Percentiles rank a stretch among this genome's conserved stretches.
Evolutionary conservation across 2,888 invertebrate genomes (phyloP).

Genomic region (Cetonia aurata): DNA sequence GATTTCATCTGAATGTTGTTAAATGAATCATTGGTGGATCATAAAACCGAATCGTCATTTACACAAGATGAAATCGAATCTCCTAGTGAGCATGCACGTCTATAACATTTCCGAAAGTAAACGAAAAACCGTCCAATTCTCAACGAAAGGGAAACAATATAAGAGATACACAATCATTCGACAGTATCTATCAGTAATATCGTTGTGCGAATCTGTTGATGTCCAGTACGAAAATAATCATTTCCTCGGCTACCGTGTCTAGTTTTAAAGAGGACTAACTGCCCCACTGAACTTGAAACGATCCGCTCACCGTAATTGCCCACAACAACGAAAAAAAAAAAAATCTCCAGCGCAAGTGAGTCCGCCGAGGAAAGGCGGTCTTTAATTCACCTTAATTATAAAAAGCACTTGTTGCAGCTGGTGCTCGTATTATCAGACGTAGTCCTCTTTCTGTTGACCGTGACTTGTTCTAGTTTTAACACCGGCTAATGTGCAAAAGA

Average conservation of each 20-base stretch:
- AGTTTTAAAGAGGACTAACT: conserved; percentile 34
- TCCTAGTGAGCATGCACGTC: background rate
- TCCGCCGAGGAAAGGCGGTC: conserved; percentile 41
- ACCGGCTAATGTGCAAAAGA: conserved; percentile 37
- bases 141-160: no score
- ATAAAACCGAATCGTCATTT: no score
- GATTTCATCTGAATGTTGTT: no score
- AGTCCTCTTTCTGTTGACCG: conserved; percentile 63
- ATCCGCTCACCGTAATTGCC: conserved; percentile 43
- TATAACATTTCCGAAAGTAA: no score
- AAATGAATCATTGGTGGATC: no score
- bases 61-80: background rate
- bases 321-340: background rate
- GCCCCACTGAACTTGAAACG: conserved; percentile 37
- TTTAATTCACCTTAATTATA: conserved; percentile 31
- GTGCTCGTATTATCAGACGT: conserved; percentile 43
- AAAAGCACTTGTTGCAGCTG: conserved; percentile 42
- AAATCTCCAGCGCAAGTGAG: conserved; percentile 36
- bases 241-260: conserved; percentile 12
- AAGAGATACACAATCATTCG: background rate
- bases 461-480: conserved; percentile 61
- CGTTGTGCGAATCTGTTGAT: background rate
- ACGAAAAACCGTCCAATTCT: no score
- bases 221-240: conserved; percentile 23
- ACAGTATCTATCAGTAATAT: background rate